phyloP scores from a whole-genome alignment of 1,140 invertebrate genomes.

The Drosophila pruinosa region DNA sequence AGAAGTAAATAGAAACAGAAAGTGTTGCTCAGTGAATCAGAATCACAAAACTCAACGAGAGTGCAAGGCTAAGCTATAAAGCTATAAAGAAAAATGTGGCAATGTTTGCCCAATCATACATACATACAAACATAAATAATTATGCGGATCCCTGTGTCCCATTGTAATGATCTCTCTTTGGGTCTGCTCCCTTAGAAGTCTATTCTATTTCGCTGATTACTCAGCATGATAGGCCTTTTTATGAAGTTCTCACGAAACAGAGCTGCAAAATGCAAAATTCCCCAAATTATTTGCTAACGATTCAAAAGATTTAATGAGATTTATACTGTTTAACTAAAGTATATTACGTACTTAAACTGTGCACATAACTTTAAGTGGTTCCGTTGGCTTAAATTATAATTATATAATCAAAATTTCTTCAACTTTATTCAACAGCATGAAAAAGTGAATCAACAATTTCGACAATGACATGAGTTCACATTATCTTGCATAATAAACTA shows the following conservation, averaged over 20 bases:
- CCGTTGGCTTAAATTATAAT: background rate
- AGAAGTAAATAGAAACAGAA: background rate
- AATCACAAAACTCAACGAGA: background rate
- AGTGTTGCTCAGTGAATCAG: background rate
- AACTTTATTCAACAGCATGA: slow-evolving; percentile 34
- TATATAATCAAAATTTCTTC: slow-evolving; percentile 42
- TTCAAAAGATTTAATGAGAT: background rate
- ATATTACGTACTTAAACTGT: background rate
- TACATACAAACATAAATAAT: background rate
- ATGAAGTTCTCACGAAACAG: background rate
- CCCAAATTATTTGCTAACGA: background rate
- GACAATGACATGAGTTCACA: slow-evolving; percentile 51
- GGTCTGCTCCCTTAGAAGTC: background rate
- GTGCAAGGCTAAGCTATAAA: background rate
- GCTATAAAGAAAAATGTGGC: background rate
- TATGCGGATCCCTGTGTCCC: background rate
- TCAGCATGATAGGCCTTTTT: background rate
- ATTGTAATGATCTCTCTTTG: background rate
- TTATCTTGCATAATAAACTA: slow-evolving; percentile 30
- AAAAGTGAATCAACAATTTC: slow-evolving; percentile 24
- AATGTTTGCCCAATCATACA: background rate
- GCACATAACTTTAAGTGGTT: background rate
- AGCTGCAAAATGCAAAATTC: background rate
- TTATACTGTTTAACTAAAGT: background rate
- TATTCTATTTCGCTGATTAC: background rate